These are phyloP conservation scores for Galeruca laticollis DNA, from an alignment of 2,888 invertebrate species.

Conservation along the genomic window DNA sequence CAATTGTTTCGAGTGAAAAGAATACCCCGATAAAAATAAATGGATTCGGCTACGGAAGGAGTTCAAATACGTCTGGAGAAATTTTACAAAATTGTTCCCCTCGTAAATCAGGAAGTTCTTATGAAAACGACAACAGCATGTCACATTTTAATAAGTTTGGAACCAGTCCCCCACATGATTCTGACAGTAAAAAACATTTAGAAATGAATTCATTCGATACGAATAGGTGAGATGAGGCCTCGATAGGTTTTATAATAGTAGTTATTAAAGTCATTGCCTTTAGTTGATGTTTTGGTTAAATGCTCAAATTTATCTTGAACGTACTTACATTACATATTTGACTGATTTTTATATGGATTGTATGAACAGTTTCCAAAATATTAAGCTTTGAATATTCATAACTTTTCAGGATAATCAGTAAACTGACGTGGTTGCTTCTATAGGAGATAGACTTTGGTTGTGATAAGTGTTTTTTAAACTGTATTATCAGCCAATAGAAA, in stretches of 20 bases:
- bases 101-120: constrained; percentile 9
- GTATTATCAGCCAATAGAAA: too few species aligned
- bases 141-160: constrained; percentile 56
- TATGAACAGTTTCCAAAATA: too few species aligned
- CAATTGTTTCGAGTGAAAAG: constrained; percentile 7
- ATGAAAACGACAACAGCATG: constrained; percentile 38
- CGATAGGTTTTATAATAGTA: constrained; percentile 8
- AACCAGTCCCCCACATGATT: constrained; percentile 49
- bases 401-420: too few species aligned
- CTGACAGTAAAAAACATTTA: constrained; percentile 48
- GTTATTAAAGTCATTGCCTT: constrained; percentile 10
- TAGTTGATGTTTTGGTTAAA: constrained; percentile 28
- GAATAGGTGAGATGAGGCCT: constrained; percentile 58
- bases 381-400: too few species aligned
- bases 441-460: too few species aligned
- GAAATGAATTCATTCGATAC: constrained; percentile 60
- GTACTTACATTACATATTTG: too few species aligned
- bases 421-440: too few species aligned
- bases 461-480: too few species aligned
- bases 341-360: too few species aligned
- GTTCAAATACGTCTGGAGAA: neutral
- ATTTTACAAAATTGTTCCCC: neutral
- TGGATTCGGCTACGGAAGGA: constrained; percentile 10
- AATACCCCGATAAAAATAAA: constrained; percentile 13
- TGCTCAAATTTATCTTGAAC: too few species aligned